Evolutionary conservation across 2,888 invertebrate species (phyloP).

Genomic region (Drosophila conformis): DNA sequence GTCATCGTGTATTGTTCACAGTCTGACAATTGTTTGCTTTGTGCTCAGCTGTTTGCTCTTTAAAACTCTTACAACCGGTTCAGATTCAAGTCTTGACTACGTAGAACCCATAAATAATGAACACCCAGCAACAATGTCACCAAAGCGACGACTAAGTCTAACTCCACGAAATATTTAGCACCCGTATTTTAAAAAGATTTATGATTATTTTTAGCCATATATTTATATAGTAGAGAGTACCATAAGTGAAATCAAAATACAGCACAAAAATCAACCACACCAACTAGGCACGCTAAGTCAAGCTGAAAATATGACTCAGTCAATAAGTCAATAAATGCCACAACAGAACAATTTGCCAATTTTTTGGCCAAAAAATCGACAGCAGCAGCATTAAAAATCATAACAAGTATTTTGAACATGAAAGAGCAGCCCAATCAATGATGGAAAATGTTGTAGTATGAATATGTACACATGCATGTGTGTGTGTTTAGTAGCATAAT

Average conservation of each 20-base stretch:
- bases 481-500: neutral
- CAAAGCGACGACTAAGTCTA: constrained; percentile 7
- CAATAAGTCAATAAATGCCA: constrained; percentile 11
- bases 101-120: constrained; percentile 44
- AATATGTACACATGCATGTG: constrained; percentile 2
- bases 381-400: constrained; percentile 18
- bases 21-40: constrained; percentile 45
- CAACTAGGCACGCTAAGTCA: constrained; percentile 14
- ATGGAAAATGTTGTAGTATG: neutral
- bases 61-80: constrained; percentile 47
- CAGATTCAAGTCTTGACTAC: constrained; percentile 36
- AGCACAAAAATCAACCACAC: constrained; percentile 2
- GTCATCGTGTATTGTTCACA: constrained; percentile 47
- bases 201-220: constrained; percentile 5
- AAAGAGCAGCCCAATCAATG: constrained; percentile 13
- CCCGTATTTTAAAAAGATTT: constrained; percentile 20
- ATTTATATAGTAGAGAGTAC: neutral
- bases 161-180: constrained; percentile 17
- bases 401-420: constrained; percentile 12
- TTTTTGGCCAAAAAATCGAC: constrained; percentile 44
- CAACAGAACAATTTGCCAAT: constrained; percentile 64
- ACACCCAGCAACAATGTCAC: constrained; percentile 37
- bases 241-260: neutral
- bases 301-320: neutral
- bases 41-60: constrained; percentile 20